These are phyloP conservation scores for Incurvaria masculella DNA, from an alignment of 2,888 invertebrate genomes.

Conservation along the genomic window DNA sequence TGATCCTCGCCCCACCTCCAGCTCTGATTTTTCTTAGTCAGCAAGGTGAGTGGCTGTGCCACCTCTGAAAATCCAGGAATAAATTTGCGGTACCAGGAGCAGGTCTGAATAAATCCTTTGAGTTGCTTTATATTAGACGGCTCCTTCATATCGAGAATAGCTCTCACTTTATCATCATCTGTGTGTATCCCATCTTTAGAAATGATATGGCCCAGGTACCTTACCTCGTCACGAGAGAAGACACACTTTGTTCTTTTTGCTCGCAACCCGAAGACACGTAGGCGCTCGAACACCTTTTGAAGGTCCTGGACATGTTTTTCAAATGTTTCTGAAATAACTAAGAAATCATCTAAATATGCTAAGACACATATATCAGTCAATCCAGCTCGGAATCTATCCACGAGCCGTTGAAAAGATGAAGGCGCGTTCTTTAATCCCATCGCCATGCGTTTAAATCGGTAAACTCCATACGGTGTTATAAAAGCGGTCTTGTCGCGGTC, in stretches of 20 bases:
- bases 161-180: not conserved
- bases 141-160: not conserved
- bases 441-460: conserved; percentile 23
- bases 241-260: conserved; percentile 9
- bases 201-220: conserved; percentile 1
- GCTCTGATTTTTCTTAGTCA: conserved; percentile 14
- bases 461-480: conserved; percentile 22
- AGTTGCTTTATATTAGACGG: not conserved
- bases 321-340: too few species aligned
- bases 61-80: conserved; percentile 4
- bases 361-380: conserved; percentile 9
- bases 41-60: conserved; percentile 11
- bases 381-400: conserved; percentile 14
- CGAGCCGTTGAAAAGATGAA: conserved; percentile 22
- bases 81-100: conserved; percentile 15
- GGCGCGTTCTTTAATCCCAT: conserved; percentile 23
- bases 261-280: conserved; percentile 9
- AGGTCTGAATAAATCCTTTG: conserved; percentile 15
- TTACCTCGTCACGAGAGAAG: not conserved
- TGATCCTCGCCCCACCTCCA: conserved; percentile 12
- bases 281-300: conserved; percentile 1
- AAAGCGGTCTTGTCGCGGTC: conserved; percentile 23
- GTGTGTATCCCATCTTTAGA: not conserved
- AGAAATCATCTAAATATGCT: conserved; percentile 16
- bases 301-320: too few species aligned